These are phyloP conservation scores for Carettochelys insculpta DNA, from an alignment of 2,113 vertebrate genomes.

Conservation along the genomic window DNA sequence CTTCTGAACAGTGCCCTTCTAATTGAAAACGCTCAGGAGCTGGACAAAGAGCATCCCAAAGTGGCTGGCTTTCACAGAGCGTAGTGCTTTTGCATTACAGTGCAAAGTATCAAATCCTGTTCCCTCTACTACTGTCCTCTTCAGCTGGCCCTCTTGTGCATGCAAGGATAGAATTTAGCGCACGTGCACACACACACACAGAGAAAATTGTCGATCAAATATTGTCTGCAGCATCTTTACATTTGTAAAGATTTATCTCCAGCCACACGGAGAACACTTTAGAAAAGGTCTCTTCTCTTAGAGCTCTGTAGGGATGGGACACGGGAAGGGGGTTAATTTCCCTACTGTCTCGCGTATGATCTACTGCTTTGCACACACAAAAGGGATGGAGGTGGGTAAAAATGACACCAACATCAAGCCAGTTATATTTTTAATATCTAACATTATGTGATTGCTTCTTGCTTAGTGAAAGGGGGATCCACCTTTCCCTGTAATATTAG, in stretches of 20 bases:
- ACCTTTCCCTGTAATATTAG: slow-evolving; percentile 7
- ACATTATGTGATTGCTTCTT: background rate
- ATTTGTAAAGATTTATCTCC: background rate
- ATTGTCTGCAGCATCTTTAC: accelerated
- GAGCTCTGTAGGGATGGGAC: background rate
- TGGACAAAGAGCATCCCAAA: accelerated
- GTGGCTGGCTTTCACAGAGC: accelerated
- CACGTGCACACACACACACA: too few relatives aligned
- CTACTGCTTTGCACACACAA: background rate
- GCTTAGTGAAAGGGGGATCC: background rate
- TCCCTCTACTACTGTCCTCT: background rate
- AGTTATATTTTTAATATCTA: background rate
- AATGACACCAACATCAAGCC: background rate
- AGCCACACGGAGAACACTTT: background rate
- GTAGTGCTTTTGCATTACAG: background rate
- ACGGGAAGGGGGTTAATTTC: accelerated
- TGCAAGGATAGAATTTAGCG: background rate
- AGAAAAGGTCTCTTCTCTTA: background rate
- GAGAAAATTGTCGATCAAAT: background rate
- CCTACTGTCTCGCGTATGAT: background rate
- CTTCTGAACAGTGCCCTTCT: background rate
- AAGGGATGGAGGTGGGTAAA: background rate
- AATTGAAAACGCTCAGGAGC: background rate
- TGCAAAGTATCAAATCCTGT: accelerated
- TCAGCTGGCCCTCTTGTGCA: background rate